phyloP scores from a whole-genome alignment of 2,797 vertebrate species.

The Microctenopoma steveboyesi region DNA sequence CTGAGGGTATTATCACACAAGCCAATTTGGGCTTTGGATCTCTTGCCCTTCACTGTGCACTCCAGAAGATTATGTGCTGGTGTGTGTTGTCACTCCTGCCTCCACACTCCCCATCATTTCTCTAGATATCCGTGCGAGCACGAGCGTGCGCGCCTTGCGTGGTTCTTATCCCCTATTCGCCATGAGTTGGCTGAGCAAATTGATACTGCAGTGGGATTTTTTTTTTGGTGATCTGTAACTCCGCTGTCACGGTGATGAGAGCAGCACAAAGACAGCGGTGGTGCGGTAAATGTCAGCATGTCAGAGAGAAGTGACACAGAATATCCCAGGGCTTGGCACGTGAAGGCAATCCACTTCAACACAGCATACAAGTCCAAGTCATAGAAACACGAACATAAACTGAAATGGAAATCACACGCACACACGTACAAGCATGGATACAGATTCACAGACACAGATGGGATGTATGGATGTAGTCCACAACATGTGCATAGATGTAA shows the following conservation, averaged over 20 bases:
- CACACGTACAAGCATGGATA: not conserved
- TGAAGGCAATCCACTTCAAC: conserved; percentile 23
- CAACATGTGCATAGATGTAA: conserved; percentile 17
- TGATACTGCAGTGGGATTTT: conserved; percentile 49
- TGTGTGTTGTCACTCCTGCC: conserved; percentile 22
- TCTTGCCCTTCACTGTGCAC: conserved; percentile 16
- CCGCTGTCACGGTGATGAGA: conserved; percentile 70
- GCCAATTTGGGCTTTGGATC: conserved; percentile 42
- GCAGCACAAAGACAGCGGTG: conserved; percentile 53
- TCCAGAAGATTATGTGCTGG: conserved; percentile 26
- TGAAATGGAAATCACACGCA: conserved; percentile 10
- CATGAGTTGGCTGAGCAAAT: conserved; percentile 49
- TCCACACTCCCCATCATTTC: conserved; percentile 17
- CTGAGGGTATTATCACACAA: conserved; percentile 44
- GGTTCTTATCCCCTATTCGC: conserved; percentile 31
- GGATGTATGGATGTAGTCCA: conserved; percentile 2
- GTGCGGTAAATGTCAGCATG: conserved; percentile 75
- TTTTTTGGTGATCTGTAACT: conserved; percentile 60
- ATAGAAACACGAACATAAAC: conserved; percentile 25
- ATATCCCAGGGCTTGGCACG: conserved; percentile 40
- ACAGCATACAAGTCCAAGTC: conserved; percentile 45
- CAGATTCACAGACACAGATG: not conserved
- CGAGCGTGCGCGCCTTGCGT: conserved; percentile 9
- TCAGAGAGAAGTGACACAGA: conserved; percentile 61
- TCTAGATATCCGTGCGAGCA: conserved; percentile 10